phyloP scores from a whole-genome alignment of 2,113 vertebrate species.

The Pipra filicauda region DNA sequence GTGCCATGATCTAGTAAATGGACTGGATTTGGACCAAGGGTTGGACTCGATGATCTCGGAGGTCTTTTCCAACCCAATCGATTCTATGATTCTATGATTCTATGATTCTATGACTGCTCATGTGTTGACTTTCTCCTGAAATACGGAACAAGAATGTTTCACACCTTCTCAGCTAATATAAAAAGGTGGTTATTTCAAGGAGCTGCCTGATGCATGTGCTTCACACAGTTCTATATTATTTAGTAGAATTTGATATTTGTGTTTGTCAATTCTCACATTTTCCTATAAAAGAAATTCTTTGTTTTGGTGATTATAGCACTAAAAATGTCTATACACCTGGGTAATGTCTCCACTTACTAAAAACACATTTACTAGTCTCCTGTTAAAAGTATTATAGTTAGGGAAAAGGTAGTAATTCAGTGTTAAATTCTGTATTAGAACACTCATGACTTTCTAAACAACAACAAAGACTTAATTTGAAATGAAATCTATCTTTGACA shows the following conservation, averaged over 20 bases:
- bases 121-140: background rate
- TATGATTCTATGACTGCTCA: no score
- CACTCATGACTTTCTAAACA: background rate
- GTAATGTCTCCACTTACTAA: background rate
- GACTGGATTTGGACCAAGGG: no score
- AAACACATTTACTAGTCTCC: background rate
- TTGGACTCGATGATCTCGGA: no score
- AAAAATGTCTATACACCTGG: background rate
- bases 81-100: no score
- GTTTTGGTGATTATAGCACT: background rate
- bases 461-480: background rate
- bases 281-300: background rate
- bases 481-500: background rate
- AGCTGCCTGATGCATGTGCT: background rate
- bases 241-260: background rate
- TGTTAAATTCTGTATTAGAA: constrained; percentile 1
- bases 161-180: background rate
- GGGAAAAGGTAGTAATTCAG: background rate
- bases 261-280: background rate
- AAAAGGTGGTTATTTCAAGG: constrained; percentile 16
- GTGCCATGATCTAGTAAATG: no score
- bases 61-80: no score
- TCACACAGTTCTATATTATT: constrained; percentile 5
- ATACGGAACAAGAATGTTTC: background rate
- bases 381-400: background rate